Evolutionary conservation across 1,140 invertebrate genomes (phyloP), one percentile per base, ranked within the genome.

Genomic region (Drosophila kepulauana): DNA sequence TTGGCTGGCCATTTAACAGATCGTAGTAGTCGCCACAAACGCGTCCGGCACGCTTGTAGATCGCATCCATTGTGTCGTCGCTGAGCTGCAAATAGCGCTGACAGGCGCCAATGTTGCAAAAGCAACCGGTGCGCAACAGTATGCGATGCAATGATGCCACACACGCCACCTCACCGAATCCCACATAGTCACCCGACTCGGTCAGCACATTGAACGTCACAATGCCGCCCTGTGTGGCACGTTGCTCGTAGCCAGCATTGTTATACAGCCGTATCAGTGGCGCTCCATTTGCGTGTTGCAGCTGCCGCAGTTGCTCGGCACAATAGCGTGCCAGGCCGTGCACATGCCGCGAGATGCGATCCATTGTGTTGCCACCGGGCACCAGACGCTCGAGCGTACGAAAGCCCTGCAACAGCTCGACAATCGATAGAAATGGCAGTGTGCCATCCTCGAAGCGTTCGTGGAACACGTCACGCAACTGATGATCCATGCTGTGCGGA

Each of bases 21-120:
- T 99, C 98, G 61, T 94, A 94, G 65, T 96, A 94, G 92, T 99
- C 98, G 0, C 98, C 98, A 94, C 98, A 99, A 35, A 97, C 95
- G 92, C 99, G 98, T 5, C 98, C 98, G 38, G 96, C 95, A 0
- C 78, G 69, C 92, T 97, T 94, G 92, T 96, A 97, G 91, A 98
- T 97, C 16, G 94, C 93, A 75, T 95, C 95, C 66, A 99, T 93
- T 43, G 97, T 95, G 3, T 95, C 91, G 45, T 95, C 94, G 0
- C 94, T 94, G 6, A 98, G 92, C 2, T 94, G 92, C 25, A 99
- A 93, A 91, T 97, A 96, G 38, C 95, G 93, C 93, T 99, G 97
- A 93, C 99, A 99, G 5, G 98, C 97, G 15, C 98, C 99, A 5
- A 98, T 96, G 94, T 99, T 99, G 92, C 99, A 99, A 91, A 99